phyloP scores from a whole-genome alignment of 2,113 vertebrate species.

The Oreochromis spilurus region DNA sequence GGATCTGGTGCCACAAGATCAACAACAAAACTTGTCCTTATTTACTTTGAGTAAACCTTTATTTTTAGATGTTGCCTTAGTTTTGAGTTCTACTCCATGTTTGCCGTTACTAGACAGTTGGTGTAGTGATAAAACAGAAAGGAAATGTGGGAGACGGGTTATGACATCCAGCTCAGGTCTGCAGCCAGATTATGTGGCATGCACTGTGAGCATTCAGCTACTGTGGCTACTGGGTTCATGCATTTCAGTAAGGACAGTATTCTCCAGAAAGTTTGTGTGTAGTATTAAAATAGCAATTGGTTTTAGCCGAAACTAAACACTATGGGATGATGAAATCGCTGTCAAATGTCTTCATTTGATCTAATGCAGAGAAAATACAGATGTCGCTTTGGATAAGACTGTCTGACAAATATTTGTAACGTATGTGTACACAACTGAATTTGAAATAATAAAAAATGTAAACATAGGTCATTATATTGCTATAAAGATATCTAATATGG shows the following conservation, averaged over 20 bases:
- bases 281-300: background rate
- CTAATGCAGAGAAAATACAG: background rate
- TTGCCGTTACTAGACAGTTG: background rate
- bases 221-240: background rate
- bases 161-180: background rate
- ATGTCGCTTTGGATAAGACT: background rate
- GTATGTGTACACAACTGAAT: background rate
- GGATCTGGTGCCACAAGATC: constrained; percentile 21
- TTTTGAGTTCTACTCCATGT: background rate
- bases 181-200: background rate
- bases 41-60: background rate
- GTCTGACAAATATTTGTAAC: background rate
- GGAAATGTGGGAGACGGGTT: background rate
- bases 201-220: background rate
- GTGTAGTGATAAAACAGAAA: background rate
- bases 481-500: background rate
- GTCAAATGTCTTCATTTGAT: background rate
- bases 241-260: background rate
- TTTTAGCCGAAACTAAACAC: background rate
- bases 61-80: background rate
- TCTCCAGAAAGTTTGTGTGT: background rate
- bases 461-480: background rate
- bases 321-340: background rate
- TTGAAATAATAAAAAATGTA: background rate
- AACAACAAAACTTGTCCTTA: background rate